Conservation (phyloP, 2,888 invertebrate genomes). For the Hecatera dysodea region DNA sequence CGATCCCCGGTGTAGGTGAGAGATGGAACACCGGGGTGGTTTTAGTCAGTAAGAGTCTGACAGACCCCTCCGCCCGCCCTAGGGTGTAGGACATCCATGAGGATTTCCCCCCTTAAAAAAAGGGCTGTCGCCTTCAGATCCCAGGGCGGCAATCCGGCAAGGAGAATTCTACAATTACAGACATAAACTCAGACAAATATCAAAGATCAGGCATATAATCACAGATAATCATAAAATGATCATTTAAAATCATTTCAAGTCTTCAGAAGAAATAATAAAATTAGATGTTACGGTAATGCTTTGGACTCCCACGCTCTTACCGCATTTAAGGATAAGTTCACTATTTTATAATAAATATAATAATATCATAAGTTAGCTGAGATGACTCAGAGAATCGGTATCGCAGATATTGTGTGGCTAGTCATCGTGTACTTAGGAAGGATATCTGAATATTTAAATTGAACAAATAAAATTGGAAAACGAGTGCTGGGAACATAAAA, state of each 20-base stretch:
- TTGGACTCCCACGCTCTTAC: slow-evolving; percentile 40
- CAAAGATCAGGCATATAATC: background rate
- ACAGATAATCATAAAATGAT: slow-evolving; percentile 47
- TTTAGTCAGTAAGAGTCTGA: no score
- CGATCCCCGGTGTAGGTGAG: no score
- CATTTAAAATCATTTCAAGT: slow-evolving; percentile 38
- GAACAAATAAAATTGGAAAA: no score
- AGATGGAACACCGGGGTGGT: no score
- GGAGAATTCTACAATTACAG: background rate
- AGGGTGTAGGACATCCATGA: no score
- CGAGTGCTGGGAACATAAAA: no score
- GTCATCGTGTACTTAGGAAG: background rate
- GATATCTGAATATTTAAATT: no score
- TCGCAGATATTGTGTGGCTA: background rate
- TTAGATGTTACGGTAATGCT: slow-evolving; percentile 44
- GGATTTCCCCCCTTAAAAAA: no score
- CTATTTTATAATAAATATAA: slow-evolving; percentile 28
- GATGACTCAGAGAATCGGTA: slow-evolving; percentile 35
- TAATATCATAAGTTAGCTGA: slow-evolving; percentile 16
- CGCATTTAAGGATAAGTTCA: slow-evolving; percentile 9
- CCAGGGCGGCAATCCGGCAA: no score
- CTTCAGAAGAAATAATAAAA: slow-evolving; percentile 37
- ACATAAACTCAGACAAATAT: background rate
- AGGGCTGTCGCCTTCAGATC: no score
- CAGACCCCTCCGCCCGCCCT: no score